Conservation (phyloP, 53 echinoderm and acorn worm genomes). For the Temnopleurus reevesii region DNA sequence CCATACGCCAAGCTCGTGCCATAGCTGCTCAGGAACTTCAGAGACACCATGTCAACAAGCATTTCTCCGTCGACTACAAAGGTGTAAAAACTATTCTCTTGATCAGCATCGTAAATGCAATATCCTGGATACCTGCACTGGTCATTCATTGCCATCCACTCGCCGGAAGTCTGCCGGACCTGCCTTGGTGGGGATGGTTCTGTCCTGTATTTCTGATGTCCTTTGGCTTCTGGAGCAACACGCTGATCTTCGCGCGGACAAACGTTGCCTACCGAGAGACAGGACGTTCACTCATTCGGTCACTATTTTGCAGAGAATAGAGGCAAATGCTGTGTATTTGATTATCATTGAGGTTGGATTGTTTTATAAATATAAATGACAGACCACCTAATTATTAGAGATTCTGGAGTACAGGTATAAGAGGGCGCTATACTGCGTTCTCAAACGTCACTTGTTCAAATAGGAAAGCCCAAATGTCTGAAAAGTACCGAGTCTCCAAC, state of each 20-base stretch:
- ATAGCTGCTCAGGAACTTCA: neutral
- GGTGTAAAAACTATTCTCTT: neutral
- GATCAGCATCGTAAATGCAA: neutral
- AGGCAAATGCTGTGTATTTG: neutral
- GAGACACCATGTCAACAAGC: neutral
- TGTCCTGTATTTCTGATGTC: neutral
- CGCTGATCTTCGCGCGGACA: neutral
- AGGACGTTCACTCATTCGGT: neutral
- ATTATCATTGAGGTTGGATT: too few species aligned
- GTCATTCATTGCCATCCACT: neutral
- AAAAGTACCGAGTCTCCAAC: too few species aligned
- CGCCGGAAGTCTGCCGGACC: too few species aligned
- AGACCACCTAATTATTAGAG: too few species aligned
- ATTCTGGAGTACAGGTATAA: too few species aligned
- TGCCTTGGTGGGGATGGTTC: neutral
- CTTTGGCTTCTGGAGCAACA: neutral
- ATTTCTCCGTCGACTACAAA: neutral
- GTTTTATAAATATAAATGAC: too few species aligned
- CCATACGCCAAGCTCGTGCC: neutral
- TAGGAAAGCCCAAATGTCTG: too few species aligned
- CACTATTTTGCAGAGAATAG: neutral
- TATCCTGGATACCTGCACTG: constrained; percentile 6
- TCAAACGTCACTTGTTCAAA: too few species aligned
- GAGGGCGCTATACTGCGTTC: too few species aligned
- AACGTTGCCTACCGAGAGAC: neutral